Evolutionary conservation across 1,140 invertebrate genomes (phyloP).

Genomic region (Diachasmimorpha longicaudata): DNA sequence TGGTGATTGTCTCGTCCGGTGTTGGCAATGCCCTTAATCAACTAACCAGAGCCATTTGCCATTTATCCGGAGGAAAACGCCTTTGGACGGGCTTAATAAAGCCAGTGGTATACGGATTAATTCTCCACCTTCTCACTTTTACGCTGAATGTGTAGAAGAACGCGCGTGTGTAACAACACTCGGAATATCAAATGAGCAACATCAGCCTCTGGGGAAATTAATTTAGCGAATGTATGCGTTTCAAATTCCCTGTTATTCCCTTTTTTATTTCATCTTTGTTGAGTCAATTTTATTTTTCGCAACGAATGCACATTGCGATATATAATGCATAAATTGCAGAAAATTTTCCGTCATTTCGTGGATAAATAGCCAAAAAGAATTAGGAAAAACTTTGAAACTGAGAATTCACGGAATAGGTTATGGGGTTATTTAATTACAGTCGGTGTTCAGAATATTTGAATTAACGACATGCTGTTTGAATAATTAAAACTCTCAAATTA

Average conservation of each 20-base stretch:
- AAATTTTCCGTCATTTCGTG: background rate
- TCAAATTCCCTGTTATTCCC: background rate
- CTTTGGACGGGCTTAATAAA: slow-evolving; percentile 8
- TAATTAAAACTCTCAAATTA: background rate
- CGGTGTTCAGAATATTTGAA: background rate
- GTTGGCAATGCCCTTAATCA: background rate
- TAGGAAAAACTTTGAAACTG: background rate
- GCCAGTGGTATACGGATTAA: background rate
- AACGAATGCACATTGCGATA: background rate
- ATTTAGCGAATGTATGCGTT: slow-evolving; percentile 36
- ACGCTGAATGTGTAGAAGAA: background rate
- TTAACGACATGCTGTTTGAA: background rate
- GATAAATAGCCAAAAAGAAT: background rate
- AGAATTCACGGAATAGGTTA: background rate
- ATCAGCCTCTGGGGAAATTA: slow-evolving; percentile 41
- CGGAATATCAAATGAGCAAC: slow-evolving; percentile 47
- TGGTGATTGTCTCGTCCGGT: slow-evolving; percentile 12
- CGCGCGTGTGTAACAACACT: slow-evolving; percentile 16
- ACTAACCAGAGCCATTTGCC: background rate
- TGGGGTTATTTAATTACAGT: background rate
- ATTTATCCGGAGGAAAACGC: slow-evolving; percentile 23
- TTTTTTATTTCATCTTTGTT: background rate
- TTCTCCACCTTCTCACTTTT: background rate
- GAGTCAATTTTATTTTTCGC: background rate
- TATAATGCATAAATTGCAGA: slow-evolving; percentile 12